Evolutionary conservation across 2,797 vertebrate species (phyloP), one percentile per base, ranked within the genome.

Genomic region (Pseudomugil gertrudae): DNA sequence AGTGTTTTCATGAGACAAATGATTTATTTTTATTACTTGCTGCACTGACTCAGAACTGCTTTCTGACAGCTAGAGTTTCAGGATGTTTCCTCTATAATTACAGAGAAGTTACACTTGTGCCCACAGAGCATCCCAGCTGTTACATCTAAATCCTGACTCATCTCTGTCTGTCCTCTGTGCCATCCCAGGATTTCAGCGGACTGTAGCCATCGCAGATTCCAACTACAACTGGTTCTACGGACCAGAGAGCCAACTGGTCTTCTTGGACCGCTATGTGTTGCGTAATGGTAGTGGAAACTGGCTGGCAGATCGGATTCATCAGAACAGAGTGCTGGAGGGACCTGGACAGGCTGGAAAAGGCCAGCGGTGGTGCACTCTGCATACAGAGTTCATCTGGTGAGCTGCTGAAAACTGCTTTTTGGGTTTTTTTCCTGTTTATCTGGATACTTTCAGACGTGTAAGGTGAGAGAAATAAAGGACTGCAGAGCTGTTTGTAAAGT

Each of bases 191-290:
- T 99, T 99, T 90, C 96, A 97, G 90, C 94, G 97, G 81, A 96
- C 95, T 0, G 96, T 99, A 54, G 98, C 96, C 72, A 97, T 99
- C 1, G 97, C 97, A 0, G 98, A 99, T 87, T 99, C 98, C 73
- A 99, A 99, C 92, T 99, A 98, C 84, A 99, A 99, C 92, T 99
- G 98, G 98, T 99, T 99, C 92, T 99, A 99, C 0, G 98, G 98
- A 9, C 98, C 98, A 0, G 98, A 99, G 90, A 99, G 98, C 78
- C 98, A 99, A 79, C 89, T 99, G 90, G 96, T 98, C 53, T 99
- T 99, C 88, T 89, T 99, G 19, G 98, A 99, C 87, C 96, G 94
- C 61, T 99, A 95, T 3, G 95, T 99, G 69, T 92, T 99, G 95
- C 95, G 96, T 70, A 99, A 99, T 0, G 98, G 98, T 87, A 98